Conservation (phyloP, 2,888 invertebrate species). For the Synanthedon vespiformis region DNA sequence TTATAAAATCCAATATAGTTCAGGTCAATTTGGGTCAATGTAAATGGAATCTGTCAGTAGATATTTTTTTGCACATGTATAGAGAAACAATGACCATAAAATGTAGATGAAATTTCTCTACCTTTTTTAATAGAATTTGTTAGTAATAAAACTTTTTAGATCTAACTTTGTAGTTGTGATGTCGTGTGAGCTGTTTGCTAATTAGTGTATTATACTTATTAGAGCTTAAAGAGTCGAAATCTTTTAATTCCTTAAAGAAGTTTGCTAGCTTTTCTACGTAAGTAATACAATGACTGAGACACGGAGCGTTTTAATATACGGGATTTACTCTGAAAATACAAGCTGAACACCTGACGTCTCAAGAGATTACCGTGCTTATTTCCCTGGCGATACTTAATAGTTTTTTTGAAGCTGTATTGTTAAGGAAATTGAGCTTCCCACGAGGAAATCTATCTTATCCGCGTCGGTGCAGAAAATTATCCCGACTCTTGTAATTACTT, state of each 20-base stretch:
- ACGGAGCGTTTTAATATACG: slow-evolving; percentile 2
- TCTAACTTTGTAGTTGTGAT: too few relatives aligned
- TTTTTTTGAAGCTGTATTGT: slow-evolving; percentile 5
- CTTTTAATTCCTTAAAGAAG: neutral
- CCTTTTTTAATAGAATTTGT: too few relatives aligned
- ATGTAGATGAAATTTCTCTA: too few relatives aligned
- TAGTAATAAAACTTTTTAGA: too few relatives aligned
- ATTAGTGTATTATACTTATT: neutral
- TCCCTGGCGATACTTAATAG: slow-evolving; percentile 10
- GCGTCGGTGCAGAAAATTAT: slow-evolving; percentile 21
- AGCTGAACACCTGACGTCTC: slow-evolving; percentile 3
- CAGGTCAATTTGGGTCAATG: too few relatives aligned
- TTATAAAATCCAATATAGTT: too few relatives aligned
- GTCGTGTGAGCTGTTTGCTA: neutral
- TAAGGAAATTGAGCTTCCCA: slow-evolving; percentile 6
- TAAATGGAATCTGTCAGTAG: too few relatives aligned
- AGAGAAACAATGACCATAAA: too few relatives aligned
- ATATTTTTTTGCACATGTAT: too few relatives aligned
- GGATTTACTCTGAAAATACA: slow-evolving; percentile 4
- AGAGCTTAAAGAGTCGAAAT: too few relatives aligned
- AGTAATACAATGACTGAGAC: slow-evolving; percentile 3
- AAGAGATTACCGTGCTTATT: slow-evolving; percentile 9
- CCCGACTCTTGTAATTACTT: slow-evolving; percentile 20
- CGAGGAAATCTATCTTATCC: slow-evolving; percentile 18
- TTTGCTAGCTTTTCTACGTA: slow-evolving; percentile 1